Evolutionary conservation across 92 coral and sea anemone species (phyloP).

Genomic region (Siderastrea radians): DNA sequence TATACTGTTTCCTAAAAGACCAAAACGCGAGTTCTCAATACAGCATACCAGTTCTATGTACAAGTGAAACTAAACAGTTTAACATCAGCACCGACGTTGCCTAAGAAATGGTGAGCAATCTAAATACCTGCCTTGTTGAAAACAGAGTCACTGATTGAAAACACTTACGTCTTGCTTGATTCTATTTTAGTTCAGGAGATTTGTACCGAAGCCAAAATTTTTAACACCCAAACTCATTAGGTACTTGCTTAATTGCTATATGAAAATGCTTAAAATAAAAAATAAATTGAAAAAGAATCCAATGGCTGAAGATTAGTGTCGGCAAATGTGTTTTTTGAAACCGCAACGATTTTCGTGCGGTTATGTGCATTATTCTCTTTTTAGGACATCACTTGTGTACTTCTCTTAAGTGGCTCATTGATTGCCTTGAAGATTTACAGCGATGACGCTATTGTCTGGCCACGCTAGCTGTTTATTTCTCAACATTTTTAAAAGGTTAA

Average conservation of each 20-base stretch:
- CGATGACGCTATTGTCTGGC: neutral
- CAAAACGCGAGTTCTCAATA: too few relatives aligned
- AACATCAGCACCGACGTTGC: too few relatives aligned
- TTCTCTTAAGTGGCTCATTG: neutral
- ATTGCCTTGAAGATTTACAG: neutral
- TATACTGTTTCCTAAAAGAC: too few relatives aligned
- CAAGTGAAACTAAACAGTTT: too few relatives aligned
- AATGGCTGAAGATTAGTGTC: neutral
- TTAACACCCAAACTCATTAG: neutral
- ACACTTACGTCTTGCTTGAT: neutral
- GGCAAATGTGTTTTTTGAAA: neutral
- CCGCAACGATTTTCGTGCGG: slow-evolving; percentile 13
- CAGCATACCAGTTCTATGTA: too few relatives aligned
- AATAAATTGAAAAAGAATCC: neutral
- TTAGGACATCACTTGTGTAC: neutral
- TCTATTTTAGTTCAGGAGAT: neutral
- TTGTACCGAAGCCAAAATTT: neutral
- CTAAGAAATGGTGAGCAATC: neutral
- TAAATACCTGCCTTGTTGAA: neutral
- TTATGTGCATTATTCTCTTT: neutral
- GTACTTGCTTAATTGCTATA: neutral
- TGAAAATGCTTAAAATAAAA: neutral
- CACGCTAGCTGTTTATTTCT: neutral
- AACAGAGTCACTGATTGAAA: neutral
- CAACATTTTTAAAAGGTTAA: neutral